phyloP scores from a whole-genome alignment of 2,797 vertebrate genomes.

The Melanotaenia pygmaea region DNA sequence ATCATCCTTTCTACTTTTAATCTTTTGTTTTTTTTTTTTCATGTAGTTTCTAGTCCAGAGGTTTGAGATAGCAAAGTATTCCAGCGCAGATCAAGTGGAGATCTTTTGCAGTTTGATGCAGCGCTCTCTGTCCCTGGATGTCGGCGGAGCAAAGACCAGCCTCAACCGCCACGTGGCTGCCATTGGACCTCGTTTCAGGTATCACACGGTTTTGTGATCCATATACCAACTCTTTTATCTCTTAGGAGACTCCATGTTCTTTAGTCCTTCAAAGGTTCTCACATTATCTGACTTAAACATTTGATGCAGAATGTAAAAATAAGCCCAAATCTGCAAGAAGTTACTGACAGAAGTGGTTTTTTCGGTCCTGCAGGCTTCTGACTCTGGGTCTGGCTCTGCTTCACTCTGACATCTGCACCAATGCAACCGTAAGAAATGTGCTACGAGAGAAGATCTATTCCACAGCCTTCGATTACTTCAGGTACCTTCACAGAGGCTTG shows the following conservation, averaged over 20 bases:
- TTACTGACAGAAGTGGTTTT: not conserved
- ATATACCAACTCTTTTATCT: not conserved
- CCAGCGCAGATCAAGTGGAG: slow-evolving; percentile 97
- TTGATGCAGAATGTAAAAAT: no score
- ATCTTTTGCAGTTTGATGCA: slow-evolving; percentile 95
- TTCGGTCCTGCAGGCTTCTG: slow-evolving; percentile 83
- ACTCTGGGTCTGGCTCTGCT: slow-evolving; percentile 92
- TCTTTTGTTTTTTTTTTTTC: not conserved
- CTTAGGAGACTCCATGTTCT: not conserved
- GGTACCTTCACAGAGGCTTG: slow-evolving; percentile 75
- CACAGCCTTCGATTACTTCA: slow-evolving; percentile 97
- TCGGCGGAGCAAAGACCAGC: slow-evolving; percentile 88
- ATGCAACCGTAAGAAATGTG: slow-evolving; percentile 93
- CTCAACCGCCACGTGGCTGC: slow-evolving; percentile 95
- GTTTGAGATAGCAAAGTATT: slow-evolving; percentile 98
- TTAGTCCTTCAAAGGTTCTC: not conserved
- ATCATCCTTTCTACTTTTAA: not conserved
- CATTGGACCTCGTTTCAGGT: slow-evolving; percentile 96
- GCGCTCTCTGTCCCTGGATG: slow-evolving; percentile 91
- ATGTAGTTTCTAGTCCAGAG: slow-evolving; percentile 93
- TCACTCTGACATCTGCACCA: slow-evolving; percentile 96
- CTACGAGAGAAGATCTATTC: slow-evolving; percentile 98
- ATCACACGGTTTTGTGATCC: not conserved
- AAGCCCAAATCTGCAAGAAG: not conserved
- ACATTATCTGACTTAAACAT: not conserved